Evolutionary conservation across 2,113 vertebrate genomes (phyloP).

Genomic region (Thomomys bottae): DNA sequence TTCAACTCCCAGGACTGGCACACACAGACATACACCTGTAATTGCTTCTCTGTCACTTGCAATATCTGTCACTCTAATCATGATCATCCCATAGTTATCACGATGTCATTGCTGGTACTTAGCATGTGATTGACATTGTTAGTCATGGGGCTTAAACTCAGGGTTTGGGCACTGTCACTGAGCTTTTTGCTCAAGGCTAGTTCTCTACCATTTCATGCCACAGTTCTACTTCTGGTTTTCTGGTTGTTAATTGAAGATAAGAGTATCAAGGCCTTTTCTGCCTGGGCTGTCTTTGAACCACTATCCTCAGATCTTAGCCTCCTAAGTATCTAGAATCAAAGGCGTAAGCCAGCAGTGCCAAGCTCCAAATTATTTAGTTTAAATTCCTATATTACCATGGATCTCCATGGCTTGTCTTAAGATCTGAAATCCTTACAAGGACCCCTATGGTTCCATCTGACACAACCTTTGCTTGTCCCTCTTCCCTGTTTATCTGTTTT

Average conservation of each 20-base stretch:
- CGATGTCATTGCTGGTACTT: neutral
- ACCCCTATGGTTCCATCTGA: accelerated
- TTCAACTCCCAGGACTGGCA: too few species aligned
- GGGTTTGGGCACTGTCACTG: too few species aligned
- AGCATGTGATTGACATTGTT: neutral
- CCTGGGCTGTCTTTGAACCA: too few species aligned
- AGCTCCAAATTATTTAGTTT: neutral
- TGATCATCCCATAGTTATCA: neutral
- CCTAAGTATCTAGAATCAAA: too few species aligned
- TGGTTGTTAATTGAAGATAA: too few species aligned
- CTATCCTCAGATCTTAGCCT: too few species aligned
- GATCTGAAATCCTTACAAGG: neutral
- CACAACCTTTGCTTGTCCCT: neutral
- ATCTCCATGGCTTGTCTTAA: neutral
- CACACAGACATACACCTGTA: neutral
- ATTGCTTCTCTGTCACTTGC: neutral
- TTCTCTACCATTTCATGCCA: too few species aligned
- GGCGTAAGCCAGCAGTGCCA: too few species aligned
- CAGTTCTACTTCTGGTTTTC: too few species aligned
- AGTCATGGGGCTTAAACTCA: too few species aligned
- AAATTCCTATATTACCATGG: neutral
- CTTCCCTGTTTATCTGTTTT: neutral
- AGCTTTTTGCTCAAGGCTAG: too few species aligned
- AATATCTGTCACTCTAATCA: neutral
- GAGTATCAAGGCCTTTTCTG: too few species aligned